Percentiles rank a stretch among this genome's conserved stretches.
phyloP scores from a whole-genome alignment of 2,113 vertebrate species.

The Tragulus kanchil region DNA sequence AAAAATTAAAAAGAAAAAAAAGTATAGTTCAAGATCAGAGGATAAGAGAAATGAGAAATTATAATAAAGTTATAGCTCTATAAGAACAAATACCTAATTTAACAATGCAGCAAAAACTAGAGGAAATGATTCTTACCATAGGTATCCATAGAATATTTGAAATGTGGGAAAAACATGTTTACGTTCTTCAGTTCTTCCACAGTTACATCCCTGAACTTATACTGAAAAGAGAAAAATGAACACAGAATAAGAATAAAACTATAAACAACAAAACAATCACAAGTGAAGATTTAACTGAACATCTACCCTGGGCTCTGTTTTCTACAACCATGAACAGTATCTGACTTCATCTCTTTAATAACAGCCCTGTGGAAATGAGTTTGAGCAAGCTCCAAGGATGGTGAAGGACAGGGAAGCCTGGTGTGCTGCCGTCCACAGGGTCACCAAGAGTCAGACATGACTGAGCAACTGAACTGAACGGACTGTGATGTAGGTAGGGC shows the following conservation, averaged over 20 bases:
- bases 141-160: slow-evolving; percentile 88
- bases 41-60: slow-evolving; percentile 47
- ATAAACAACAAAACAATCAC: neutral
- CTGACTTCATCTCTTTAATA: neutral
- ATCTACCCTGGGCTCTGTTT: neutral
- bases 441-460: too few relatives aligned
- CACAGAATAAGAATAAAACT: slow-evolving; percentile 22
- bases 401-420: too few relatives aligned
- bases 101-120: slow-evolving; percentile 60
- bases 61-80: slow-evolving; percentile 31
- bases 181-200: slow-evolving; percentile 89
- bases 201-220: slow-evolving; percentile 91
- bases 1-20: too few relatives aligned
- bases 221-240: slow-evolving; percentile 82
- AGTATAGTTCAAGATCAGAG: neutral
- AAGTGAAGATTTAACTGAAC: slow-evolving; percentile 43
- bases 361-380: neutral
- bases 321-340: neutral
- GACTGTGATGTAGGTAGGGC: neutral
- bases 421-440: too few relatives aligned
- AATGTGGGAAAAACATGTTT: slow-evolving; percentile 86
- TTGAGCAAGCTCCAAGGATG: too few relatives aligned
- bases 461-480: too few relatives aligned
- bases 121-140: slow-evolving; percentile 87
- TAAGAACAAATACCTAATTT: neutral